Base-by-base conservation (phyloP, 2,797 vertebrate genomes). In the Acropternis orthonyx region DNA sequence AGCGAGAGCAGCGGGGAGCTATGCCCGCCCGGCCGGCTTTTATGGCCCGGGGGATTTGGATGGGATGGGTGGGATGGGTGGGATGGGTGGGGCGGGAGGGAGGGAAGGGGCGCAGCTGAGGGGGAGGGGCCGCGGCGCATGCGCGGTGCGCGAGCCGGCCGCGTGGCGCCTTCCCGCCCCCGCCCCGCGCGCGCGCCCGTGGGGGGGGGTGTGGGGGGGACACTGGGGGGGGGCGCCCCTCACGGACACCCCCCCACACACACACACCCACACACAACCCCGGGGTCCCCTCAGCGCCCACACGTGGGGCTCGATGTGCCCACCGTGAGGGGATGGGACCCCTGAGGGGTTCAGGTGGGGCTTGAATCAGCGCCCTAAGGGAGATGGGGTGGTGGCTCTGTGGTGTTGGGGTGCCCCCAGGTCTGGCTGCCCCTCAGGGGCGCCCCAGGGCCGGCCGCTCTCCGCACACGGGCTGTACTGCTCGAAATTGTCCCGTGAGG, bases 1-100 rank as follows among this genome's bases (percentile, higher is more conserved):
- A 13, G 39, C 52, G 2, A 3, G 2, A 0, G 9, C 4, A 62
- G 34, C 61, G 6, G 1, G 37, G 2, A n/a, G 0, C 1, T 6
- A 2, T 0, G 0, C 2, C 36, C 14, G 14, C 59, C 44, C 49
- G 69, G 36, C 43, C 37, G n/a, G 81, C 30, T 93, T 93, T 91
- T 88, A 91, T 85, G 41, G 49, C n/a, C 58, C 51, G 16, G 41
- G n/a, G 28, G 55, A n/a, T 48, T 12, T 28, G 59, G 26, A 22
- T 48, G 24, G n/a, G 27, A 5, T 21, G 16, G 21, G n/a, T n/a
- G n/a, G n/a, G n/a, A n/a, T n/a, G 32, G 14, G 9, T 30, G 19
- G 32, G 3, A 8, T 12, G 5, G 20, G 12, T 2, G 27, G 49
- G 49, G 49, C 5, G 51, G 21, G 55, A 2, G 30, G 7, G 51